Evolutionary conservation across 2,888 invertebrate species (phyloP).

Genomic region (Perizoma flavofasciatum): DNA sequence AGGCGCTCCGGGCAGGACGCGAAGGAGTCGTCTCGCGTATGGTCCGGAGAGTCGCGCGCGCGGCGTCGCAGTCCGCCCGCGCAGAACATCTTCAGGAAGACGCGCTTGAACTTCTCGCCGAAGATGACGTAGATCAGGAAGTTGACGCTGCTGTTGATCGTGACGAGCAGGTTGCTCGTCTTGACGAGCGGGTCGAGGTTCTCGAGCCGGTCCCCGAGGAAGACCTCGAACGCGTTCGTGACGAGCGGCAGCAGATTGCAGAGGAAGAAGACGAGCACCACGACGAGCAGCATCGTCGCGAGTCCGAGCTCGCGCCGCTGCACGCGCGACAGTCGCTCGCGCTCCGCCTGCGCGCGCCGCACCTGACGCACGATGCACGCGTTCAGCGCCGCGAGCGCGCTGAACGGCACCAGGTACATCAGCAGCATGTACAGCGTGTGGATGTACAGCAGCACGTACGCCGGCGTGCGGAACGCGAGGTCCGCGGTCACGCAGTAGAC

Average conservation of each 20-base stretch:
- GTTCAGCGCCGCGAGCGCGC: conserved; percentile 94
- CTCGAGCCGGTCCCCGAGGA: conserved; percentile 76
- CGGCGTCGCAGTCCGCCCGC: conserved; percentile 84
- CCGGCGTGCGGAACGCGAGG: conserved; percentile 86
- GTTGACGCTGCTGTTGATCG: conserved; percentile 98
- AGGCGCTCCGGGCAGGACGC: conserved; percentile 91
- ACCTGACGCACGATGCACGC: conserved; percentile 95
- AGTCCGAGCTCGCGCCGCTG: conserved; percentile 96
- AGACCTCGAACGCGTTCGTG: conserved; percentile 93
- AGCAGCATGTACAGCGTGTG: conserved; percentile 97
- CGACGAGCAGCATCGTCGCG: conserved; percentile 97
- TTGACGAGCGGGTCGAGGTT: conserved; percentile 88
- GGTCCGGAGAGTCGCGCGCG: conserved; percentile 85
- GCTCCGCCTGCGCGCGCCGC: conserved; percentile 93
- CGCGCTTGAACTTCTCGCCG: conserved; percentile 97
- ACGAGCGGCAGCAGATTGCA: conserved; percentile 95
- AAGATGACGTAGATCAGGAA: conserved; percentile 99
- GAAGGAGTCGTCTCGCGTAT: conserved; percentile 92
- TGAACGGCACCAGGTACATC: conserved; percentile 96
- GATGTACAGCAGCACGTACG: conserved; percentile 94
- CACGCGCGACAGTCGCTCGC: conserved; percentile 93
- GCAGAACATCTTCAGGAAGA: conserved; percentile 92
- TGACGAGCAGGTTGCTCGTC: conserved; percentile 95
- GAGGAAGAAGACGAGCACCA: conserved; percentile 96
- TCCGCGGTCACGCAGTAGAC: conserved; percentile 90